phyloP scores from a whole-genome alignment of 2,113 vertebrate species.

The Grantiella picta region DNA sequence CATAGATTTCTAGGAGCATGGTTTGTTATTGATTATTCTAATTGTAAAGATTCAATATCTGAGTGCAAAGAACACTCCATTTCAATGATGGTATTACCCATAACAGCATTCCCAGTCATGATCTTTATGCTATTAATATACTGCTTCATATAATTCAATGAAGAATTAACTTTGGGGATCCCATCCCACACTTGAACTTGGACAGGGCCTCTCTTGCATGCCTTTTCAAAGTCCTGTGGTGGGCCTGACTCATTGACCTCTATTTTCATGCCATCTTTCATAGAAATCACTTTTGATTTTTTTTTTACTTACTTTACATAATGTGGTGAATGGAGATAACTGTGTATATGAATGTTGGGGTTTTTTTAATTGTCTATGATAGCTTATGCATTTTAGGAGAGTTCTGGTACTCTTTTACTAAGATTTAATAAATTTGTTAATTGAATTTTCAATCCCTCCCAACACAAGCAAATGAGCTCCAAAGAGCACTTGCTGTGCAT shows the following conservation, averaged over 20 bases:
- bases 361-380: constrained; percentile 71
- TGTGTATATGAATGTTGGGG: constrained; percentile 72
- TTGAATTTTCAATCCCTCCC: constrained; percentile 59
- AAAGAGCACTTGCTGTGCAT: constrained; percentile 53
- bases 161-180: constrained; percentile 65
- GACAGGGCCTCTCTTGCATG: constrained; percentile 67
- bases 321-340: constrained; percentile 74
- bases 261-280: constrained; percentile 25
- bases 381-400: constrained; percentile 75
- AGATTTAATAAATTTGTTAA: constrained; percentile 72
- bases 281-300: constrained; percentile 49
- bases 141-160: constrained; percentile 62
- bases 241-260: constrained; percentile 67
- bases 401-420: constrained; percentile 65
- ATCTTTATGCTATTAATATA: constrained; percentile 65
- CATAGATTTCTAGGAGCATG: constrained; percentile 73
- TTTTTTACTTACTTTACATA: constrained; percentile 63
- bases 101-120: constrained; percentile 58
- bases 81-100: constrained; percentile 58
- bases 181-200: constrained; percentile 60
- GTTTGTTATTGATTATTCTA: constrained; percentile 65
- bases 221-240: constrained; percentile 74
- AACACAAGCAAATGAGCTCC: constrained; percentile 55
- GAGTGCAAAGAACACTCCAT: constrained; percentile 62
- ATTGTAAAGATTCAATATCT: constrained; percentile 58